Percentiles rank a stretch among this genome's conserved stretches.
phyloP scores from a whole-genome alignment of 23 tunicate species.

The Trididemnum clinides region DNA sequence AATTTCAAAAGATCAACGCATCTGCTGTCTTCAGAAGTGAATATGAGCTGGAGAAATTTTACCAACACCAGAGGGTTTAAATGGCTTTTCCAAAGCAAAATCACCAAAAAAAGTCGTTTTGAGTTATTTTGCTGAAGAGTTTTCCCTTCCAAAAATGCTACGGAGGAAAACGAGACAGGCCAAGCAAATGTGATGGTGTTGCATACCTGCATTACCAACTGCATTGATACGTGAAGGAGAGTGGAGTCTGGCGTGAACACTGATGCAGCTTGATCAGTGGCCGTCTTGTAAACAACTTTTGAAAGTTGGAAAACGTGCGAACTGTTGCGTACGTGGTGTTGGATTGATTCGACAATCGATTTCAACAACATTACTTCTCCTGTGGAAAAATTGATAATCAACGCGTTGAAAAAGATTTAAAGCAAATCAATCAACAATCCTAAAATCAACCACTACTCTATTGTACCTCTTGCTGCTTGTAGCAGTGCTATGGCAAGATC shows the following conservation, averaged over 20 bases:
- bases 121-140: neutral
- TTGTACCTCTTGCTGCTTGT: conserved; percentile 76
- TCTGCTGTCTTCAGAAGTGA: no score
- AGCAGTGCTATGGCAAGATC: conserved; percentile 50
- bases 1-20: no score
- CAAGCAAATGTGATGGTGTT: no score
- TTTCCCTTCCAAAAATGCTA: neutral
- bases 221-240: conserved; percentile 72
- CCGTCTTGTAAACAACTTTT: conserved; percentile 68
- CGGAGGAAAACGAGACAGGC: neutral
- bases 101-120: neutral
- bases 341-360: conserved; percentile 64
- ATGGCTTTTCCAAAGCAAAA: no score
- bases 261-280: conserved; percentile 36
- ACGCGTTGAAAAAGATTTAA: neutral
- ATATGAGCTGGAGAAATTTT: no score
- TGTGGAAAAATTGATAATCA: neutral
- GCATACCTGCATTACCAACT: conserved; percentile 76
- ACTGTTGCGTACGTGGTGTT: conserved; percentile 52
- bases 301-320: conserved; percentile 73
- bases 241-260: conserved; percentile 52
- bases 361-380: conserved; percentile 74
- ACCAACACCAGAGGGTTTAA: no score
- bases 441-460: neutral
- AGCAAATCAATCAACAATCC: neutral